A percentile compares a stretch with the other conserved stretches of the same genome.
Conservation (phyloP, 2,113 vertebrate species). For the Phyllopteryx taeniolatus region DNA sequence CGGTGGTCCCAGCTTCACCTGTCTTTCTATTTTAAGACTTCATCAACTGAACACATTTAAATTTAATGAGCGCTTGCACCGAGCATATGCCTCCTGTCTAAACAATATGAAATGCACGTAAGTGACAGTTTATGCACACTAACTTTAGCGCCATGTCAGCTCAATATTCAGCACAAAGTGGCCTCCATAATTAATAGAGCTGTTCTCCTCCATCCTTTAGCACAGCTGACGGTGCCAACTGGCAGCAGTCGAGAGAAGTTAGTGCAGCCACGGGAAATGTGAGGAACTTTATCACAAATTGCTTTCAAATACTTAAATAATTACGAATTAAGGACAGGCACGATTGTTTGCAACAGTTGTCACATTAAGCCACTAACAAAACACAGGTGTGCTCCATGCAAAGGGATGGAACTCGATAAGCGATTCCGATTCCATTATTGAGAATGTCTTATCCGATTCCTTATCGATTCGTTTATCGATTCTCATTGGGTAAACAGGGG, state of each 20-base stretch:
- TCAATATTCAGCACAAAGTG: constrained; percentile 20
- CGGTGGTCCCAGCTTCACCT: neutral
- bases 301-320: neutral
- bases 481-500: too few species aligned
- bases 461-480: too few species aligned
- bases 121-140: constrained; percentile 23
- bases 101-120: constrained; percentile 9
- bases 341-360: too few species aligned
- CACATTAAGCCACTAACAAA: too few species aligned
- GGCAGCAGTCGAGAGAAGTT: neutral
- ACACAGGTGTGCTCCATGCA: too few species aligned
- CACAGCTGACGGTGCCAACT: constrained; percentile 18
- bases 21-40: too few species aligned
- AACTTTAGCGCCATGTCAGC: constrained; percentile 29
- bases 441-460: too few species aligned
- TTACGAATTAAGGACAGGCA: neutral
- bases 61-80: neutral
- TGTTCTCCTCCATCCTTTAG: constrained; percentile 11
- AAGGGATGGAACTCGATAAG: too few species aligned
- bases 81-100: neutral
- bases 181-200: constrained; percentile 37
- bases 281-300: neutral
- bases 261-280: neutral
- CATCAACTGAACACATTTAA: neutral
- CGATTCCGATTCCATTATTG: too few species aligned